These are phyloP conservation scores for Microcebus griseorufus DNA, from an alignment of 2,113 vertebrate species.

Conservation along the genomic window DNA sequence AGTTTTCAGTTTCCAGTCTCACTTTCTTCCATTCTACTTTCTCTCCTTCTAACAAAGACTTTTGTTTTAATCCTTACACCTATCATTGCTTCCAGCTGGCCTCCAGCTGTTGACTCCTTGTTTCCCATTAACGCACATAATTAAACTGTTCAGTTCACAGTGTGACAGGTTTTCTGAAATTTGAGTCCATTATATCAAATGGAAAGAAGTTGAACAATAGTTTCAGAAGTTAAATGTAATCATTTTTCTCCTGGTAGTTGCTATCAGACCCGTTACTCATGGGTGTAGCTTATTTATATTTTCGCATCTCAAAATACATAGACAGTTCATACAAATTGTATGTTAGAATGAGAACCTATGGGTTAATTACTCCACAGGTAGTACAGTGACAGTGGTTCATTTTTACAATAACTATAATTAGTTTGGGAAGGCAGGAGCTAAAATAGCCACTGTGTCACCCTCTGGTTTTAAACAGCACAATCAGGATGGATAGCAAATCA, in stretches of 20 bases:
- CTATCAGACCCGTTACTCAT: no score
- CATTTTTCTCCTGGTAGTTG: background rate
- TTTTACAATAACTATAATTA: background rate
- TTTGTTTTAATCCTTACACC: background rate
- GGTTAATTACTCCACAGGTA: background rate
- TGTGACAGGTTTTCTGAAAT: background rate
- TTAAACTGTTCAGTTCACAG: background rate
- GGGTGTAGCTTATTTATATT: background rate
- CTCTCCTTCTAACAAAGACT: background rate
- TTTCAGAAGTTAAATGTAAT: background rate
- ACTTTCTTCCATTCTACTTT: background rate
- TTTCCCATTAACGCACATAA: background rate
- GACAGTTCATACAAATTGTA: background rate
- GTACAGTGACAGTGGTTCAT: background rate
- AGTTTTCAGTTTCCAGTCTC: background rate
- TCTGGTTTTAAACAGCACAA: background rate
- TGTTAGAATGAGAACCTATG: background rate
- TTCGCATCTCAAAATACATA: background rate
- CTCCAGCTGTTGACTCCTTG: background rate
- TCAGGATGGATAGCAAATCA: background rate
- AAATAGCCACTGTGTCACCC: background rate
- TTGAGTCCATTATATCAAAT: background rate
- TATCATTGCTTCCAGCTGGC: background rate
- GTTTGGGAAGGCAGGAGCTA: background rate
- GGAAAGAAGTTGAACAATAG: background rate